Percentiles rank a stretch among this genome's conserved stretches.
Conservation (phyloP, 2,888 invertebrate species). For the Epicampocera succincta region DNA sequence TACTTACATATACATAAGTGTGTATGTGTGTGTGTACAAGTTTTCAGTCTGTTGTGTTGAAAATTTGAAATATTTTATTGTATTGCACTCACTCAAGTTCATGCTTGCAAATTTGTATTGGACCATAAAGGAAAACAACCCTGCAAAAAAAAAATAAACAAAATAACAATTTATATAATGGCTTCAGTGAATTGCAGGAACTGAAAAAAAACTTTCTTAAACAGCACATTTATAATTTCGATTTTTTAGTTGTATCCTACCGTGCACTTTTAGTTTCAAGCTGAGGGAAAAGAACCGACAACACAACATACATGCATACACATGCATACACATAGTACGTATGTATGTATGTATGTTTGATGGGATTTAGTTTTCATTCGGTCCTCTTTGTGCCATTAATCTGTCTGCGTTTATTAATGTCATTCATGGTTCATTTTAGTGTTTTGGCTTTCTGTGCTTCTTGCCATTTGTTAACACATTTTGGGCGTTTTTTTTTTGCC, state of each 20-base stretch:
- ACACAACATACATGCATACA: slow-evolving; percentile 36
- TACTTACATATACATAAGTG: too few relatives aligned
- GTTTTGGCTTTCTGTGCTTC: background rate
- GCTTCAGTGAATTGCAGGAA: slow-evolving; percentile 51
- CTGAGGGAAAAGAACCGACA: background rate
- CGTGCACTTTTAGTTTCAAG: slow-evolving; percentile 21
- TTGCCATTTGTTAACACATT: slow-evolving; percentile 42
- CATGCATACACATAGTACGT: too few relatives aligned
- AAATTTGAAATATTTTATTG: too few relatives aligned
- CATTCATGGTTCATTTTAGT: slow-evolving; percentile 15
- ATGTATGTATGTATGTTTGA: too few relatives aligned
- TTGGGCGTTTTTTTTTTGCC: slow-evolving; percentile 47
- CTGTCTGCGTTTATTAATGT: slow-evolving; percentile 31
- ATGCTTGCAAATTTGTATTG: too few relatives aligned
- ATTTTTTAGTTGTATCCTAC: slow-evolving; percentile 1
- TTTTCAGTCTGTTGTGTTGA: too few relatives aligned
- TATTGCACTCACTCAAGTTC: too few relatives aligned
- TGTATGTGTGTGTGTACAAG: background rate
- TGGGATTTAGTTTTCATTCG: slow-evolving; percentile 21
- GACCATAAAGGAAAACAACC: too few relatives aligned
- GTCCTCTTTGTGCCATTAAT: slow-evolving; percentile 32
- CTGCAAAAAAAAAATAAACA: background rate
- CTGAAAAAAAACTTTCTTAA: slow-evolving; percentile 2
- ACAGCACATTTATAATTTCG: background rate
- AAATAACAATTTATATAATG: slow-evolving; percentile 47